Base-by-base conservation (phyloP, 35 echinoderm and acorn worm species). In the Acanthaster planci region DNA sequence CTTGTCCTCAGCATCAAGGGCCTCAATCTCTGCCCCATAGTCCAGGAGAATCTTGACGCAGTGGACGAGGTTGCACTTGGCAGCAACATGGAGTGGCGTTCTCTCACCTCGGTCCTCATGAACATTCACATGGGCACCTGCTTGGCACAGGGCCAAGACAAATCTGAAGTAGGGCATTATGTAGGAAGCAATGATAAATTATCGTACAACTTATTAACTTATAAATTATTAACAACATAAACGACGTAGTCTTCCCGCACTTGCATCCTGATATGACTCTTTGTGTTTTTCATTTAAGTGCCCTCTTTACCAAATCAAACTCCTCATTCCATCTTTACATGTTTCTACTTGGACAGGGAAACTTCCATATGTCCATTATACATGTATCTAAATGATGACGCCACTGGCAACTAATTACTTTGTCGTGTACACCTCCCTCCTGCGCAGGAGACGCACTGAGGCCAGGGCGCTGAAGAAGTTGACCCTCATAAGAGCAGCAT, bases 31-130 rank as follows among this genome's bases (percentile, higher is more conserved):
- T 26, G 79, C 79, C 5, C 79, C 79, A 30, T 52, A 53, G 16
- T 52, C 79, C 19, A 81, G 14, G 7, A 81, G 26, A 30, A 81
- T 81, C 21, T 81, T 21, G 15, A 81, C 51, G 53, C 79, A 81
- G 29, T 17, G 15, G 40, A 17, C 30, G 16, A 81, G 27, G 50
- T 81, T 81, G 51, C 51, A 81, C 50, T 51, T 53, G 51, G 79
- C 79, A 6, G 79, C 79, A 15, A 26, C 7, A 47, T 81, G 79
- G 0, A 81, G 50, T 16, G 79, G 79, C 18, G 79, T 52, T 16
- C 51, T 19, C 6, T 81, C 26, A 17, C 18, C 51, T 32, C 30
- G 40, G 21, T 17, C 51, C 8, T 81, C 79, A 6, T 52, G 40
- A 14, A 54, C 15, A 26, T 81, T 81, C 21, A 81, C 79, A 2